Conservation (phyloP, 1,140 invertebrate species). For the Drosophila nigrodunni region DNA sequence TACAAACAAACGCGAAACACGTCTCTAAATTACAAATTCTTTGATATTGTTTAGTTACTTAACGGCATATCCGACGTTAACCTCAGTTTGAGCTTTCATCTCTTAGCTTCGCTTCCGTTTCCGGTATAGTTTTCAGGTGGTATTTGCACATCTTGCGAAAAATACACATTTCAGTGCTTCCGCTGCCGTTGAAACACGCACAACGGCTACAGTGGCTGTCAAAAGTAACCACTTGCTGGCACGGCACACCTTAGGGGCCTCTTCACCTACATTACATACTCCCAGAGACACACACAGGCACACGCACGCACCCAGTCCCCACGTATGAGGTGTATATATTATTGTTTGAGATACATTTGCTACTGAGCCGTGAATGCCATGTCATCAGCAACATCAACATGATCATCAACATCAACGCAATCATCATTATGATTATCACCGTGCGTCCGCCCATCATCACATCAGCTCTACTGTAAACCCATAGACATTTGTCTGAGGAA, state of each 20-base stretch:
- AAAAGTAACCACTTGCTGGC: constrained; percentile 3
- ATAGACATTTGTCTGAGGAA: constrained; percentile 24
- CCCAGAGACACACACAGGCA: not conserved
- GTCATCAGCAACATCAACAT: constrained; percentile 62
- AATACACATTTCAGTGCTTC: constrained; percentile 17
- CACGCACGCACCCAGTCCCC: not conserved
- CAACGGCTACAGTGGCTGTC: constrained; percentile 4
- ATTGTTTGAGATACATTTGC: constrained; percentile 67
- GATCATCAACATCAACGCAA: constrained; percentile 53
- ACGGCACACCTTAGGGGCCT: constrained; percentile 24
- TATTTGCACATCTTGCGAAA: constrained; percentile 33
- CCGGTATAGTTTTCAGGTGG: constrained; percentile 70
- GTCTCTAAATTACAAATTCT: constrained; percentile 37
- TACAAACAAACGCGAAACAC: not conserved
- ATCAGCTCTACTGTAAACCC: constrained; percentile 16
- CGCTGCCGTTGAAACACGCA: constrained; percentile 7
- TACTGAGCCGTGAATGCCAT: constrained; percentile 67
- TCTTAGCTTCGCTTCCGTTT: constrained; percentile 63
- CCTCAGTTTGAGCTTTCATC: constrained; percentile 44
- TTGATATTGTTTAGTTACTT: constrained; percentile 61
- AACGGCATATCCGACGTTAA: constrained; percentile 14
- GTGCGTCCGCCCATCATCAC: constrained; percentile 43
- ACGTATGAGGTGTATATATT: constrained; percentile 69
- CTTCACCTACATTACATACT: constrained; percentile 4
- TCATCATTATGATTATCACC: constrained; percentile 38